Conservation (phyloP, 2,113 vertebrate genomes). For the Pipra filicauda region DNA sequence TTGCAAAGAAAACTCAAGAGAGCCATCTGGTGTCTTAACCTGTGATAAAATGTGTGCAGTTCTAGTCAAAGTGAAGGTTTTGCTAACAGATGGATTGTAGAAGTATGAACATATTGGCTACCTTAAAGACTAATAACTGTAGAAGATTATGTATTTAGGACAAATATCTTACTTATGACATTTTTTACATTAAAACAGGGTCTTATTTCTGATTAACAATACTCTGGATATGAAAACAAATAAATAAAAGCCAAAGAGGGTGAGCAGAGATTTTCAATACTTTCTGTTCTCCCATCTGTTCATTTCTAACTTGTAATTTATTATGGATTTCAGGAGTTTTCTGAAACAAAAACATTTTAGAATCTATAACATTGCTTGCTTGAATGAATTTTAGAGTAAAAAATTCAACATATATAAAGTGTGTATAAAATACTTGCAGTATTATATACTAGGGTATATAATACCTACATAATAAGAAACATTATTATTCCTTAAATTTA, state of each 20-base stretch:
- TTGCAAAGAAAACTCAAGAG: conserved; percentile 91
- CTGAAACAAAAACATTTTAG: background rate
- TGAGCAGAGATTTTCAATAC: background rate
- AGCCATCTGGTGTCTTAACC: conserved; percentile 96
- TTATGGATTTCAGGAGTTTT: background rate
- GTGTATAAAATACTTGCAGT: background rate
- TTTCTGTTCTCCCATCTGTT: background rate
- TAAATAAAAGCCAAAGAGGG: background rate
- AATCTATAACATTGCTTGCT: background rate
- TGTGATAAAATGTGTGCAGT: conserved; percentile 75
- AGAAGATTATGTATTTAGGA: background rate
- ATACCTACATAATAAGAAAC: background rate
- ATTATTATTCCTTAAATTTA: background rate
- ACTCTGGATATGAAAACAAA: background rate
- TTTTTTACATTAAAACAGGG: background rate
- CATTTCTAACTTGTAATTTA: background rate
- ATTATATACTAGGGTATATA: background rate
- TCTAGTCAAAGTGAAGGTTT: background rate
- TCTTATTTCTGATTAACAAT: background rate
- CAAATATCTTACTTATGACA: background rate
- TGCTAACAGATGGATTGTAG: background rate
- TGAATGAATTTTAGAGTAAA: background rate
- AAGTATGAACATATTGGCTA: background rate
- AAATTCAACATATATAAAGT: background rate
- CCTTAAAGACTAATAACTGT: background rate